These are phyloP conservation scores for Procavia capensis DNA, from an alignment of 2,113 vertebrate genomes.

Conservation along the genomic window DNA sequence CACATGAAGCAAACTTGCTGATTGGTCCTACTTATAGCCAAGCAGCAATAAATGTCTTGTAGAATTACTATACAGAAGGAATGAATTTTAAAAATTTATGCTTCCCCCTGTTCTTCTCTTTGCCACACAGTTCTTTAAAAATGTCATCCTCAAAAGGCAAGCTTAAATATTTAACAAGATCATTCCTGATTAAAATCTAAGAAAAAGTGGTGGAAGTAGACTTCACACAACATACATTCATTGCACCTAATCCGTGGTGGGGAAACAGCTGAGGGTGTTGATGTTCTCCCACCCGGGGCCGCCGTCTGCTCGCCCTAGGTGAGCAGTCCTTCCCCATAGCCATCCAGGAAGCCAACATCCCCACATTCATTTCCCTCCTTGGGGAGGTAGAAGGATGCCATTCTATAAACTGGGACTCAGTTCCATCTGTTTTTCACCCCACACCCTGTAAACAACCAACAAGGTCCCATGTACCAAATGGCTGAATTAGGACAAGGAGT, in stretches of 20 bases:
- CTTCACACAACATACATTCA: background rate
- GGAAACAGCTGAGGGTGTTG: fast-evolving
- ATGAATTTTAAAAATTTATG: conserved; percentile 26
- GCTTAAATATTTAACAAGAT: conserved; percentile 46
- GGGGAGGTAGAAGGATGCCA: background rate
- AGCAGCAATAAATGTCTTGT: fast-evolving
- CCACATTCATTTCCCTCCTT: fast-evolving
- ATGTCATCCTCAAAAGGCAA: background rate
- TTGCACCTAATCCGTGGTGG: fast-evolving
- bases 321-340: fast-evolving
- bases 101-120: background rate
- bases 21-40: fast-evolving
- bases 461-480: too few species aligned
- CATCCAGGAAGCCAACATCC: fast-evolving
- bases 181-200: conserved; percentile 42
- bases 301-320: fast-evolving
- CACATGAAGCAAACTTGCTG: fast-evolving
- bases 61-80: background rate
- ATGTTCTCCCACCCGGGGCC: fast-evolving
- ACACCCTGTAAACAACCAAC: fast-evolving
- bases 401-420: fast-evolving
- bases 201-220: background rate
- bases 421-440: background rate
- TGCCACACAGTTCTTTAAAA: background rate
- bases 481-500: background rate